Percentiles rank a stretch among this genome's conserved stretches.
Conservation (phyloP, 2,797 vertebrate species). For the Melanotaenia maccullochi region DNA sequence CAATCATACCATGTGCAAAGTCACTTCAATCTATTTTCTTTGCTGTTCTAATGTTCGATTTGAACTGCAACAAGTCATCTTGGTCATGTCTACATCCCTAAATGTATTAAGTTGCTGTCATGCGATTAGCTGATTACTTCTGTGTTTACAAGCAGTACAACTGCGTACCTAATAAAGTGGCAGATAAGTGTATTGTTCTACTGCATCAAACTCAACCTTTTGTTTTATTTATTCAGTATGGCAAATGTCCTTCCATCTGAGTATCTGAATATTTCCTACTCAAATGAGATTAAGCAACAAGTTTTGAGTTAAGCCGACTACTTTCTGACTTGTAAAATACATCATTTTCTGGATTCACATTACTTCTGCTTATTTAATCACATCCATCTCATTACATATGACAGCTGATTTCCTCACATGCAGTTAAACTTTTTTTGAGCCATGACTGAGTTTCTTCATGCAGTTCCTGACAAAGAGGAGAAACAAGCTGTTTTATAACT, state of each 20-base stretch:
- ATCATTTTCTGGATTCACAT: background rate
- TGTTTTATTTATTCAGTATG: background rate
- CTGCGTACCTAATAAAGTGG: background rate
- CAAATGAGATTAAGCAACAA: background rate
- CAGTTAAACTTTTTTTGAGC: background rate
- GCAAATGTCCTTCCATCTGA: background rate
- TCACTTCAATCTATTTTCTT: no score
- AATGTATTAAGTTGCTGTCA: no score
- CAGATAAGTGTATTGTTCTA: background rate
- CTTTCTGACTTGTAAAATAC: background rate
- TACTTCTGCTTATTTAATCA: background rate
- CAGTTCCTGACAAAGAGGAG: slow-evolving; percentile 10
- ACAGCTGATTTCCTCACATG: background rate
- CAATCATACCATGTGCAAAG: no score
- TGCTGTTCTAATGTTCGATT: no score
- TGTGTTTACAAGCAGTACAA: background rate
- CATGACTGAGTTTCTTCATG: slow-evolving; percentile 3
- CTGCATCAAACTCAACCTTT: no score
- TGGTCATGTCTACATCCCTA: no score
- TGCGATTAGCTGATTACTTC: no score
- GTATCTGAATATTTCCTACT: background rate
- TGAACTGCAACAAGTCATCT: no score
- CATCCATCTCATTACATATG: background rate
- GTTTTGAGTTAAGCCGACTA: background rate
- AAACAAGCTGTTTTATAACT: slow-evolving; percentile 35